Evolutionary conservation across 2,888 invertebrate genomes (phyloP).

Genomic region (Chrysolina haemoptera): DNA sequence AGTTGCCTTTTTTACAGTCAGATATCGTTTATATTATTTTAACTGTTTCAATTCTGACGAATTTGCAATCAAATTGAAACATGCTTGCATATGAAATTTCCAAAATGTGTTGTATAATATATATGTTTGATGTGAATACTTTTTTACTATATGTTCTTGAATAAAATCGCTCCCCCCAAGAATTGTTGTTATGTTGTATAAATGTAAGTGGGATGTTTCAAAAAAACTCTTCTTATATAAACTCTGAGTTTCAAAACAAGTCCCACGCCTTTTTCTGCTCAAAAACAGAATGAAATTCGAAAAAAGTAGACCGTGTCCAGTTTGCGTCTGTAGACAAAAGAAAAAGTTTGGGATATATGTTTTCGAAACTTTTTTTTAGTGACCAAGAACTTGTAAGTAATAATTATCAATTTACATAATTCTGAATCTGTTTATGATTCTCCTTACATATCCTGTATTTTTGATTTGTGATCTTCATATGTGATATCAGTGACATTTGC

Average conservation of each 20-base stretch:
- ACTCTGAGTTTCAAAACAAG: not conserved
- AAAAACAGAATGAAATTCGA: not conserved
- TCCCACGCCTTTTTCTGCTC: not conserved
- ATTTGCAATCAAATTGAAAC: not conserved
- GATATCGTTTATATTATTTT: not conserved
- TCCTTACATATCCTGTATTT: not conserved
- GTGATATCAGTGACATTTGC: slow-evolving; percentile 22
- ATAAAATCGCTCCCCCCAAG: not conserved
- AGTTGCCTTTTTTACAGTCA: not conserved
- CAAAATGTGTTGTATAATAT: not conserved
- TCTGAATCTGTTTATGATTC: not conserved
- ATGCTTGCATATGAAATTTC: not conserved
- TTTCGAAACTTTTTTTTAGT: not conserved
- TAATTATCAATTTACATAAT: not conserved
- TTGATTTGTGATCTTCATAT: slow-evolving; percentile 23
- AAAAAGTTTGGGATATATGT: not conserved
- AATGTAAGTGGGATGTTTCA: too few relatives aligned
- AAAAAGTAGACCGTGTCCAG: not conserved
- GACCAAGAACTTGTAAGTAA: not conserved
- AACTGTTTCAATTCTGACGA: not conserved
- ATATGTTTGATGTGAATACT: slow-evolving; percentile 2
- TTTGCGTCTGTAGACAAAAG: not conserved
- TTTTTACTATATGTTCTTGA: not conserved
- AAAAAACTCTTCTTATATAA: too few relatives aligned
- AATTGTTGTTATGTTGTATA: not conserved